Evolutionary conservation across 1,140 invertebrate genomes (phyloP), one percentile per base, ranked within the genome.

Genomic region (Trichonephila clavata): DNA sequence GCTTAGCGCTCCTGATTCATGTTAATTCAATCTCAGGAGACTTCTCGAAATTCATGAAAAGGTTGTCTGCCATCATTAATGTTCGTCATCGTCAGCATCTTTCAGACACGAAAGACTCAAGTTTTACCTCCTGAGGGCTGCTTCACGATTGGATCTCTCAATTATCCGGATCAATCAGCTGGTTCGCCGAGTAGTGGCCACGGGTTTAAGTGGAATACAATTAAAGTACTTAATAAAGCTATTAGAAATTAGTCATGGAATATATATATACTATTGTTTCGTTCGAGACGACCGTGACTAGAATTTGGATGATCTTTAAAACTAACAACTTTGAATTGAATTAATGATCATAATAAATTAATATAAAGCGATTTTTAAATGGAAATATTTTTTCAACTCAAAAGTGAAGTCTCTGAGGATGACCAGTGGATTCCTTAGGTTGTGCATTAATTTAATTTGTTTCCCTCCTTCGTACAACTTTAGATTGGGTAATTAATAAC

Each of bases 131-230:
- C 65, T 68, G 65, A 68, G 65, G 65, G 65, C 27, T 32, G 10
- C 32, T 32, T 77, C 71, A 77, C 71, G 71, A 77, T 27, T 32
- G 18, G 32, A 77, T 77, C 71, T 77, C 68, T 77, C 71, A 77
- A 77, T 77, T 77, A 77, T 77, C 71, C 32, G 24, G 27, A 77
- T 77, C 71, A 77, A 39, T 77, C 71, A 77, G 32, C 24, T 77
- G 24, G 27, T 5, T 18, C 71, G 27, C 14, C 32, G 32, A 63
- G 21, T 16, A 63, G 16, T 21, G 61, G 20, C 61, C 61, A 63
- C 61, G 21, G 18, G 21, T 21, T 4, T 21, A 18, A 63, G 7
- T 77, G 65, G 65, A 77, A 77, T 27, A 77, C 71, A 77, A 32
- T 77, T 39, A 32, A 77, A 77, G 71, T 39, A 32, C 16, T 77